A percentile compares a stretch with the other conserved stretches of the same genome.
Conservation (phyloP, 2,888 invertebrate species). For the Lysandra coridon region DNA sequence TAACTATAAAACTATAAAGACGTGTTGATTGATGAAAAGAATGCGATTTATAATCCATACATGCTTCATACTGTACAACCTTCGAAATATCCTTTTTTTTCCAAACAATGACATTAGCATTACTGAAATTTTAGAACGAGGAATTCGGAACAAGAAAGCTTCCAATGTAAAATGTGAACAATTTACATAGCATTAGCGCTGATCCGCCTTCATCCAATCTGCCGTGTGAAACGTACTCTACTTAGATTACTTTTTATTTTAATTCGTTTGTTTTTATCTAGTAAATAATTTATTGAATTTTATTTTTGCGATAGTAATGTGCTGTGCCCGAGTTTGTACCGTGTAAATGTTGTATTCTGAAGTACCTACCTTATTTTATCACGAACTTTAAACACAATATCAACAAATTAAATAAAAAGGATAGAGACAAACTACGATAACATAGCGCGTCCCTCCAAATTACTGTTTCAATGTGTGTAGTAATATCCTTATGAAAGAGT, state of each 20-base stretch:
- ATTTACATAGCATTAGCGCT: slow-evolving; percentile 75
- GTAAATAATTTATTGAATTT: background rate
- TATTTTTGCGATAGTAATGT: background rate
- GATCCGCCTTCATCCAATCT: slow-evolving; percentile 53
- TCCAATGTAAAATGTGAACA: slow-evolving; percentile 64
- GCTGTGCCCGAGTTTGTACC: no score
- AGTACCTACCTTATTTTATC: no score
- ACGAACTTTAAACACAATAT: no score
- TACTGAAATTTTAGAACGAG: background rate
- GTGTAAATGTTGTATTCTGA: no score
- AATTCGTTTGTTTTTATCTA: background rate
- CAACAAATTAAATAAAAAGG: no score
- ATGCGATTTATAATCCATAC: background rate
- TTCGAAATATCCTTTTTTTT: background rate
- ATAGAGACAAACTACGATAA: no score
- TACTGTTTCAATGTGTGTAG: no score
- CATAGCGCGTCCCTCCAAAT: no score
- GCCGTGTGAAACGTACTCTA: slow-evolving; percentile 32
- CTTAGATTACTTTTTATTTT: slow-evolving; percentile 7
- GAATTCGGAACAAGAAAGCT: slow-evolving; percentile 58
- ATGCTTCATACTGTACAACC: background rate
- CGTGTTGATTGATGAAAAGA: no score
- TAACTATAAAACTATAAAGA: no score
- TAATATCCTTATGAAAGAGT: no score
- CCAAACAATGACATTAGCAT: background rate